A percentile compares a stretch with the other conserved stretches of the same genome.
These are phyloP conservation scores for Pasiphila rectangulata DNA, from an alignment of 2,888 invertebrate genomes.

Conservation along the genomic window DNA sequence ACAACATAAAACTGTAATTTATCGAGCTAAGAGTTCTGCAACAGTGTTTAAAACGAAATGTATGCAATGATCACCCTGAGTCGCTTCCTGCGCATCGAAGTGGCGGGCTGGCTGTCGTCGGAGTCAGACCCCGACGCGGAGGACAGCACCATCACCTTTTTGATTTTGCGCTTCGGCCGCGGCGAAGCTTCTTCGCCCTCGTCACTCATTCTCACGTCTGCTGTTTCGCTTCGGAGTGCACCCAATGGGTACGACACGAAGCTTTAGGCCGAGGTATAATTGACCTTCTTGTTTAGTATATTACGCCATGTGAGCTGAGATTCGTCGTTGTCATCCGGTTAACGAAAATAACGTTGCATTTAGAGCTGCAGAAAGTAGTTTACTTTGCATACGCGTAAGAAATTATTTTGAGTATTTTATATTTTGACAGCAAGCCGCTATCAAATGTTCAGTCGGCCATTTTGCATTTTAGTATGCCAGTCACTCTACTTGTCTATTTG, in stretches of 20 bases:
- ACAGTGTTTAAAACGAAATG: background rate
- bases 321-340: conserved; percentile 53
- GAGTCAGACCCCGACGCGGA: conserved; percentile 69
- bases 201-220: conserved; percentile 60
- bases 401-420: conserved; percentile 67
- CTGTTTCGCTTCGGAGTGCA: conserved; percentile 48
- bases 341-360: conserved; percentile 43
- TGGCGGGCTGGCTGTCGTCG: conserved; percentile 64
- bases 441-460: conserved; percentile 71
- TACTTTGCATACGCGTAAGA: conserved; percentile 50
- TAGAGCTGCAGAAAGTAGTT: conserved; percentile 42
- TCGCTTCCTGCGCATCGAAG: conserved; percentile 67
- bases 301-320: conserved; percentile 43
- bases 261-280: conserved; percentile 68
- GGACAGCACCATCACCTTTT: conserved; percentile 58
- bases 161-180: conserved; percentile 61
- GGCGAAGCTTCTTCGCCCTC: conserved; percentile 64
- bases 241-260: conserved; percentile 65
- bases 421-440: conserved; percentile 81
- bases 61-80: conserved; percentile 58
- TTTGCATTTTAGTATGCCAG: conserved; percentile 58
- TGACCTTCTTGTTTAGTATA: conserved; percentile 58
- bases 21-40: background rate
- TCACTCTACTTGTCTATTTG: background rate
- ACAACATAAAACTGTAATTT: conserved; percentile 18